These are phyloP conservation scores for Syngnathus floridae DNA, from an alignment of 2,113 vertebrate genomes.

Conservation along the genomic window DNA sequence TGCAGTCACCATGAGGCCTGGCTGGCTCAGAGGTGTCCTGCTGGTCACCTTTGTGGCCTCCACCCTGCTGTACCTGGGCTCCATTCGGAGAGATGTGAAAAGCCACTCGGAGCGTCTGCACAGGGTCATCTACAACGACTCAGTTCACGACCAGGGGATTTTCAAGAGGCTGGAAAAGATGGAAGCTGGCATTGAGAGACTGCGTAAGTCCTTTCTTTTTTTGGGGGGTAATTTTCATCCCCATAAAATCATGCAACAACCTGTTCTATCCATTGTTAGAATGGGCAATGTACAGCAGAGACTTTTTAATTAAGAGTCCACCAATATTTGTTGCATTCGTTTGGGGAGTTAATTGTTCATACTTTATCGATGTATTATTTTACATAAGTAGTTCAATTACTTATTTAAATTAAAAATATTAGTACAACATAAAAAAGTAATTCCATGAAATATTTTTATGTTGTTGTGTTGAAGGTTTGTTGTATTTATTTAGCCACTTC, in stretches of 20 bases:
- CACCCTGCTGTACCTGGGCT: conserved; percentile 37
- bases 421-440: too few species aligned
- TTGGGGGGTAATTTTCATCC: not conserved
- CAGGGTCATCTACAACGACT: conserved; percentile 33
- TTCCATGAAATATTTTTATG: too few species aligned
- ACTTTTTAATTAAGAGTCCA: too few species aligned
- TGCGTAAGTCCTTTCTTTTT: conserved; percentile 48
- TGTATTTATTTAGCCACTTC: too few species aligned
- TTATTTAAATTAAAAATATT: too few species aligned
- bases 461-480: too few species aligned
- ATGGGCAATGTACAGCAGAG: too few species aligned
- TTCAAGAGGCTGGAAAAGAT: conserved; percentile 48
- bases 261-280: too few species aligned
- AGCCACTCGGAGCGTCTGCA: conserved; percentile 34
- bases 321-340: too few species aligned
- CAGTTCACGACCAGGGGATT: conserved; percentile 26
- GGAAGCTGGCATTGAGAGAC: conserved; percentile 37
- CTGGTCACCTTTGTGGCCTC: not conserved
- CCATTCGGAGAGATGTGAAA: conserved; percentile 33
- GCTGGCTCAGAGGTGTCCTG: conserved; percentile 19
- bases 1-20: conserved; percentile 27
- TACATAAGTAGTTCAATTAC: too few species aligned
- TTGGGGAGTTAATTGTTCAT: too few species aligned
- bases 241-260: not conserved
- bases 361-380: too few species aligned